Base-by-base conservation (phyloP, 2,797 vertebrate genomes). In the Bufotes viridis region DNA sequence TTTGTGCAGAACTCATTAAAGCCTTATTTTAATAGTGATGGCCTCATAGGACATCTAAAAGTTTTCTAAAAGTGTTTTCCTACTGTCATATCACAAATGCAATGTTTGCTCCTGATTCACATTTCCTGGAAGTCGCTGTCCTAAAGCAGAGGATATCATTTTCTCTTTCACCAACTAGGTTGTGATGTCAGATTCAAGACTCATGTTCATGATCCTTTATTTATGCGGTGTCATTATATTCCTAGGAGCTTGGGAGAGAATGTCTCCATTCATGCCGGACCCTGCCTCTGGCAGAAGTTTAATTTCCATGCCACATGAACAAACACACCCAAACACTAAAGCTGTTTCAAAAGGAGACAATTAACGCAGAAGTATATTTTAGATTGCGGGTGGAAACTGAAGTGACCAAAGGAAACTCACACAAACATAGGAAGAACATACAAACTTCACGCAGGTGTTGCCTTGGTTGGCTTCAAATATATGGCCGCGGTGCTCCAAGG, bases 341-440 rank as follows among this genome's bases (percentile, higher is more conserved):
- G 74, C 15, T 22, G 11, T 75, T 75, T 51, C 51, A 75, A 22
- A 18, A 49, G 17, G 51, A 49, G 72, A 34, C 72, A 49, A 75
- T 75, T 49, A 75, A 12, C 26, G 9, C 10, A 10, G 18, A 20
- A 22, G 72, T 20, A 51, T 75, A 75, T 75, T 49, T 75, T 22
- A 51, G 3, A 51, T 51, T 51, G 18, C 12, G 72, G 72, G 34
- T 75, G 72, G 34, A 75, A 75, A 75, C 17, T 51, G 42, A 42
- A 74, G 72, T 51, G 42, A 20, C 42, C 34, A 22, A 75, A 75
- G 42, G 72, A 75, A 75, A 75, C 18, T 75, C 72, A 75, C 42
- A 75, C 72, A 51, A 75, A 51, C 18, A 49, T 51, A 49, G 72
- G 67, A 70, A 70, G 67, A 70, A 70, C 67, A 72, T 72, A 42